Evolutionary conservation across 1,140 invertebrate species (phyloP).

Genomic region (Elymnias hypermnestra): DNA sequence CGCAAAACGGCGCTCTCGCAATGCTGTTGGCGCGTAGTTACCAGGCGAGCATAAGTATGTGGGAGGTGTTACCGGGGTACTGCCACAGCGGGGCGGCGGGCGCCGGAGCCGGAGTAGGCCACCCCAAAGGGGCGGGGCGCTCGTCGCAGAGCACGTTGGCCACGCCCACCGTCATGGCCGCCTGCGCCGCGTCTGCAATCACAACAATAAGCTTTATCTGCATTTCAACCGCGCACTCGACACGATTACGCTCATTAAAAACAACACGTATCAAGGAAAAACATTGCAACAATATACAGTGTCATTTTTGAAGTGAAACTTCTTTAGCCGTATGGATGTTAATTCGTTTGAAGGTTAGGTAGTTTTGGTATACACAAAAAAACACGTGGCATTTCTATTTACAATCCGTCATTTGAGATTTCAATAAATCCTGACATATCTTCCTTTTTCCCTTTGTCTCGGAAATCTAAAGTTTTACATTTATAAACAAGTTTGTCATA

Average conservation of each 20-base stretch:
- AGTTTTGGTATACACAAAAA: no score
- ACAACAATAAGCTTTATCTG: slow-evolving; percentile 45
- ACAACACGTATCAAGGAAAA: background rate
- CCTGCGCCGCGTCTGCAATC: slow-evolving; percentile 68
- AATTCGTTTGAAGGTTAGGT: no score
- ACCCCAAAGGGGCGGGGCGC: slow-evolving; percentile 61
- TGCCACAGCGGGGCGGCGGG: slow-evolving; percentile 82
- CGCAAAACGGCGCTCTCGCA: slow-evolving; percentile 61
- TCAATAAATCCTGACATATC: no score
- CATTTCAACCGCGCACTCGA: background rate
- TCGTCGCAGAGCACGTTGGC: slow-evolving; percentile 74
- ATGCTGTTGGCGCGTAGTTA: slow-evolving; percentile 71
- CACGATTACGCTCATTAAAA: background rate
- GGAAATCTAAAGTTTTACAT: no score
- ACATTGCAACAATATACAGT: background rate
- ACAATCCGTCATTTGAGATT: no score
- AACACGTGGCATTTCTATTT: no score
- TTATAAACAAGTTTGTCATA: no score
- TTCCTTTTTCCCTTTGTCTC: no score
- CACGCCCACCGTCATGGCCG: slow-evolving; percentile 78
- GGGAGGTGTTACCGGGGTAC: slow-evolving; percentile 80
- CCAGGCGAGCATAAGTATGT: slow-evolving; percentile 51
- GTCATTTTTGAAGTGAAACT: no score
- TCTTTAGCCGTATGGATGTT: no score
- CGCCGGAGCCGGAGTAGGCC: slow-evolving; percentile 63